A percentile compares a stretch with the other conserved stretches of the same genome.
Evolutionary conservation across 1,140 invertebrate genomes (phyloP).

Genomic region (Dryas iulia): DNA sequence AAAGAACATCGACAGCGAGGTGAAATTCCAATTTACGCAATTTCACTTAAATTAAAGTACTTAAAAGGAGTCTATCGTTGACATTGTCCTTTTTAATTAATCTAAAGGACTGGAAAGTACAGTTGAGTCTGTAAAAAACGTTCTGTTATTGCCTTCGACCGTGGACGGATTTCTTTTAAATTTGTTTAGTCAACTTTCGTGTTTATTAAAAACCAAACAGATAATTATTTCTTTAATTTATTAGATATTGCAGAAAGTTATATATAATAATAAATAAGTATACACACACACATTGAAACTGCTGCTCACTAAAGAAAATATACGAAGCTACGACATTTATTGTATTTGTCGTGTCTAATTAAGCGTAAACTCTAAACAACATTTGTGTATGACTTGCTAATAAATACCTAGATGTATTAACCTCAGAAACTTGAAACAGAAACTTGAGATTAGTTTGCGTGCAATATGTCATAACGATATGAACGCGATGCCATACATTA

Average conservation of each 20-base stretch:
- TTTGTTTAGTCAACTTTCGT: too few relatives aligned
- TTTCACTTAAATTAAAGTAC: background rate
- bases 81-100: background rate
- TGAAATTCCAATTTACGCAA: background rate
- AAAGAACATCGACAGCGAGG: background rate
- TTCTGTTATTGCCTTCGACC: background rate
- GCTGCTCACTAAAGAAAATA: background rate
- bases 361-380: background rate
- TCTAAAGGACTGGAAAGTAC: background rate
- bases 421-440: background rate
- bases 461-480: background rate
- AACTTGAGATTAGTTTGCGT: background rate
- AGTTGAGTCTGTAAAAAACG: background rate
- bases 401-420: background rate
- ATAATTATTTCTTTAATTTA: too few relatives aligned
- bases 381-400: background rate
- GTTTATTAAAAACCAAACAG: too few relatives aligned
- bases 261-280: too few relatives aligned
- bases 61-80: background rate
- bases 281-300: too few relatives aligned
- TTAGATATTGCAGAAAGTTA: too few relatives aligned
- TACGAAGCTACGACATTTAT: background rate
- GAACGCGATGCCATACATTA: background rate
- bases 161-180: background rate
- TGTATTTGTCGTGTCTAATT: background rate